phyloP scores from a whole-genome alignment of 1,140 invertebrate species.

The Drosophila subpulchrella region DNA sequence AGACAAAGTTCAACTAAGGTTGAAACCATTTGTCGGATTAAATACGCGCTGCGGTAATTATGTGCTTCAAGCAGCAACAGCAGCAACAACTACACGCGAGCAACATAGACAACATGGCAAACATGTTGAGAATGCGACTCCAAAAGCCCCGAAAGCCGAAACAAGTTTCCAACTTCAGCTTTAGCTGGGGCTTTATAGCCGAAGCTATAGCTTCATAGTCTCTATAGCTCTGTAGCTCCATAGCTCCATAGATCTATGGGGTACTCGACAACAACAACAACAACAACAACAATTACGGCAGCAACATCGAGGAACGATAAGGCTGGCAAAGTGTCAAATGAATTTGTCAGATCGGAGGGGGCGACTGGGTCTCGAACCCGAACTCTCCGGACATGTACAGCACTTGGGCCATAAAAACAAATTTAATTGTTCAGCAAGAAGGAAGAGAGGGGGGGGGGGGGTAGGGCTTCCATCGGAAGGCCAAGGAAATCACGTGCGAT shows the following conservation, averaged over 20 bases:
- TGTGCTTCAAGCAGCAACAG: slow-evolving; percentile 67
- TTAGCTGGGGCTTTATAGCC: slow-evolving; percentile 31
- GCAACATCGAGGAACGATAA: slow-evolving; percentile 63
- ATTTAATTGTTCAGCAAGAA: slow-evolving; percentile 47
- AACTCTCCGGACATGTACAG: slow-evolving; percentile 53
- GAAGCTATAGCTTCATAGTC: slow-evolving; percentile 10
- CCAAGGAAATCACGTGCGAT: slow-evolving; percentile 61
- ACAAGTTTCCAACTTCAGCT: slow-evolving; percentile 64
- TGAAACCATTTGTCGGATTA: slow-evolving; percentile 82
- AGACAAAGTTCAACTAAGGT: slow-evolving; percentile 82
- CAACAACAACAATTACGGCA: slow-evolving; percentile 49
- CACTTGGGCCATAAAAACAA: slow-evolving; percentile 56
- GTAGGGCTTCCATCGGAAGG: slow-evolving; percentile 19
- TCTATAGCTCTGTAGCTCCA: slow-evolving; percentile 7
- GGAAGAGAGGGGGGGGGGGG: neutral
- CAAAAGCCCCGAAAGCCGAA: slow-evolving; percentile 57
- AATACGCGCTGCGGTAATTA: slow-evolving; percentile 82
- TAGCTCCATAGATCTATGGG: slow-evolving; percentile 1
- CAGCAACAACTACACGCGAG: slow-evolving; percentile 26
- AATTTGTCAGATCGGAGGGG: slow-evolving; percentile 68
- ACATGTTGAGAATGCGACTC: slow-evolving; percentile 67
- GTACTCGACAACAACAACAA: slow-evolving; percentile 39
- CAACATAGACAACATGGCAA: slow-evolving; percentile 75
- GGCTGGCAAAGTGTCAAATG: slow-evolving; percentile 75
- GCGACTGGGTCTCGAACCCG: slow-evolving; percentile 33